phyloP scores from a whole-genome alignment of 2,888 invertebrate species.

The Geotrupes spiniger region DNA sequence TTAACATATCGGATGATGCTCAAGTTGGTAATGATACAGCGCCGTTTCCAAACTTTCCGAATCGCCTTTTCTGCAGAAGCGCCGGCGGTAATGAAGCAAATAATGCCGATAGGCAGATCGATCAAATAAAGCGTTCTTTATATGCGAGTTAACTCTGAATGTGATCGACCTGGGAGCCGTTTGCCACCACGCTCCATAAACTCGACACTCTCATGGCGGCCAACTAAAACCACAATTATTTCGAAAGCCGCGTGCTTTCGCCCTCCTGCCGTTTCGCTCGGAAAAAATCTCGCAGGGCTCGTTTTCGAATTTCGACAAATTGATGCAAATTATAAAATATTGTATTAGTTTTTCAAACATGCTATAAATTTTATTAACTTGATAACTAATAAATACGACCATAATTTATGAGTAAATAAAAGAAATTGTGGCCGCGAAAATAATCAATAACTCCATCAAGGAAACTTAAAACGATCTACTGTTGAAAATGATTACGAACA shows the following conservation, averaged over 20 bases:
- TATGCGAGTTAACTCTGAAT: conserved; percentile 28
- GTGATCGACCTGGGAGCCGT: conserved; percentile 32
- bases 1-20: conserved; percentile 31
- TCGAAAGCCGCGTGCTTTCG: conserved; percentile 21
- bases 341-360: too few relatives aligned
- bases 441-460: too few relatives aligned
- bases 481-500: too few relatives aligned
- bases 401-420: too few relatives aligned
- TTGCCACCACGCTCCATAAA: conserved; percentile 32
- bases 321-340: too few relatives aligned
- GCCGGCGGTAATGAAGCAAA: conserved; percentile 27
- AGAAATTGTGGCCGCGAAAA: too few relatives aligned
- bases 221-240: conserved; percentile 33
- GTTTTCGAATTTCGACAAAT: too few relatives aligned
- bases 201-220: conserved; percentile 28
- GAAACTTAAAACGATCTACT: too few relatives aligned
- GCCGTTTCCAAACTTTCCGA: conserved; percentile 23
- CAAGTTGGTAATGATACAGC: conserved; percentile 26
- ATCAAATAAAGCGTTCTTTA: conserved; percentile 28
- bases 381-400: too few relatives aligned
- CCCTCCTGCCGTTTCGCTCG: conserved; percentile 12
- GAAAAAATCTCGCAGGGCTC: too few relatives aligned
- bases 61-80: conserved; percentile 1
- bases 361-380: too few relatives aligned
- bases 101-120: conserved; percentile 28